Evolutionary conservation across 2,113 vertebrate genomes (phyloP).

Genomic region (Hemiprocne comata): DNA sequence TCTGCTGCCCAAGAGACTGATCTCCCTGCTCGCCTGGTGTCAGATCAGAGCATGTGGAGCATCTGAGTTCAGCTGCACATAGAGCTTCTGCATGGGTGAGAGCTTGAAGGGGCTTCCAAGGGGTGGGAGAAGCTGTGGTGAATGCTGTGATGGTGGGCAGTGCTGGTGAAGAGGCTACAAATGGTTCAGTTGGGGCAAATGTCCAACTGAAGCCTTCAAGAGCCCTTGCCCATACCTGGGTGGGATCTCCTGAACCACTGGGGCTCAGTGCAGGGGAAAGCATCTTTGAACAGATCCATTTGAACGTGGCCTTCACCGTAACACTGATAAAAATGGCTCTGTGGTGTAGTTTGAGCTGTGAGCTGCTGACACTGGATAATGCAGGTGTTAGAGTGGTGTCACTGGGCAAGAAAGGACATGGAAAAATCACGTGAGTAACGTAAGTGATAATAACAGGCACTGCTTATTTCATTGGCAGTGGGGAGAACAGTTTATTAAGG

Average conservation of each 20-base stretch:
- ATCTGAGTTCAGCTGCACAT: fast-evolving
- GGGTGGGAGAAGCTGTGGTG: too few species aligned
- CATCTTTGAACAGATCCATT: background rate
- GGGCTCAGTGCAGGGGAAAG: background rate
- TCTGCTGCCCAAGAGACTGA: background rate
- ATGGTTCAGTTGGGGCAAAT: background rate
- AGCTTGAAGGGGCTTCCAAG: background rate
- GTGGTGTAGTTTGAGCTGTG: background rate
- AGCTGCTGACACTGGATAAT: background rate
- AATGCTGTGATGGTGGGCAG: too few species aligned
- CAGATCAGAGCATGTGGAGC: fast-evolving
- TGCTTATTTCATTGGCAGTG: background rate
- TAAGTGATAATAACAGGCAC: background rate
- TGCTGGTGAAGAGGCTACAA: background rate
- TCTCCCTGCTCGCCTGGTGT: background rate
- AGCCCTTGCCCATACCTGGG: fast-evolving
- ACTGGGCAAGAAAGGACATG: background rate
- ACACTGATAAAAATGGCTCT: background rate
- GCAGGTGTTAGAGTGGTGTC: background rate
- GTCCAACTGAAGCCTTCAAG: background rate
- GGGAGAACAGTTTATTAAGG: background rate
- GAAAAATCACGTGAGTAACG: background rate
- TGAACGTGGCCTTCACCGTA: background rate
- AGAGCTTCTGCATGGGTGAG: background rate
- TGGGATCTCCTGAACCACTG: background rate